Evolutionary conservation across 1,140 invertebrate species (phyloP).

Genomic region (Limonius californicus): DNA sequence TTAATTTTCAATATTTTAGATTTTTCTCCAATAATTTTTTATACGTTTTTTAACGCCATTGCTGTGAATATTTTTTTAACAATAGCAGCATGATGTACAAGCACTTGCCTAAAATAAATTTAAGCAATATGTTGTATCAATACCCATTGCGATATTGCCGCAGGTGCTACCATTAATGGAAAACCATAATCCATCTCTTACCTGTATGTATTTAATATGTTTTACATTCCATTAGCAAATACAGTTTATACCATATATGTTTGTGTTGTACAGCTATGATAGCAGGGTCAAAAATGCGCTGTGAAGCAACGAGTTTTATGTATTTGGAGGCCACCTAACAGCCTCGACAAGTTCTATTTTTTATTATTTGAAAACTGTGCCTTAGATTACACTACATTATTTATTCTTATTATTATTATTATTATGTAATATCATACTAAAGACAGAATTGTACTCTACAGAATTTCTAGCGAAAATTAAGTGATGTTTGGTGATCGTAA

Average conservation of each 20-base stretch:
- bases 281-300: background rate
- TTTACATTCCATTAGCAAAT: slow-evolving; percentile 10
- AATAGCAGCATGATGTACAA: background rate
- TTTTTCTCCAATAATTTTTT: background rate
- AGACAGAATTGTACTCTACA: background rate
- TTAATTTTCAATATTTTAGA: background rate
- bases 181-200: background rate
- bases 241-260: background rate
- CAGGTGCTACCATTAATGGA: background rate
- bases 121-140: background rate
- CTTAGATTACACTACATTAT: slow-evolving; percentile 5
- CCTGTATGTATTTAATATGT: background rate
- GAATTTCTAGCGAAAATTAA: background rate
- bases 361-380: slow-evolving; percentile 13
- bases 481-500: background rate
- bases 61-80: slow-evolving; percentile 7
- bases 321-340: background rate
- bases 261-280: background rate
- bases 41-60: background rate
- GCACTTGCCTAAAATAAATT: background rate
- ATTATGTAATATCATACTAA: slow-evolving; percentile 4
- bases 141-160: too few species aligned
- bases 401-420: background rate
- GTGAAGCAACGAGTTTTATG: slow-evolving; percentile 13
- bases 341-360: background rate